Evolutionary conservation across 1,140 invertebrate species (phyloP).

Genomic region (Achroia grisella): DNA sequence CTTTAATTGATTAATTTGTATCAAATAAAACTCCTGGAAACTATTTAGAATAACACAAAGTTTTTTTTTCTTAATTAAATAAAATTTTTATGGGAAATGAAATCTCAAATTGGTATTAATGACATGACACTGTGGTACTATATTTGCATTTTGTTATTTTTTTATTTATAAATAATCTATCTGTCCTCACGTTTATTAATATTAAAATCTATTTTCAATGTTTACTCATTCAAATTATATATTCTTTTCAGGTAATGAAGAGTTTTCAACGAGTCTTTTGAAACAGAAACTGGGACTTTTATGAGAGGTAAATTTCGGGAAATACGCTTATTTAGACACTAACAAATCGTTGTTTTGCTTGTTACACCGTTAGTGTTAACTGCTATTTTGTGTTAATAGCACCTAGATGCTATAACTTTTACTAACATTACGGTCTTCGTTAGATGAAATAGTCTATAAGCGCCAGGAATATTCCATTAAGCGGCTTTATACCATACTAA

Average conservation of each 20-base stretch:
- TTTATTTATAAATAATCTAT: too few relatives aligned
- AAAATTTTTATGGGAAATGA: too few relatives aligned
- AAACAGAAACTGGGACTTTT: slow-evolving; percentile 37
- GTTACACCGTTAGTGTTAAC: slow-evolving; percentile 1
- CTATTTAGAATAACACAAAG: too few relatives aligned
- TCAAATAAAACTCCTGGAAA: too few relatives aligned
- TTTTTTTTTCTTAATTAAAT: too few relatives aligned
- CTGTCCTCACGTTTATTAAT: too few relatives aligned
- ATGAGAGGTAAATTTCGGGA: slow-evolving; percentile 38
- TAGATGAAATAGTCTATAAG: neutral
- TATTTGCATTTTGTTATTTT: too few relatives aligned
- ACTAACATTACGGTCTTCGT: neutral
- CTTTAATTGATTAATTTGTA: too few relatives aligned
- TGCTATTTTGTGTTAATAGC: neutral
- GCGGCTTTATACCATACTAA: too few relatives aligned
- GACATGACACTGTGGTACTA: too few relatives aligned
- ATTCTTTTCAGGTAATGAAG: slow-evolving; percentile 40
- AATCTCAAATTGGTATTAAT: too few relatives aligned
- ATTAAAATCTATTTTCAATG: neutral
- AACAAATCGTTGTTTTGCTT: neutral
- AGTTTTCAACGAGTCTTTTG: slow-evolving; percentile 32
- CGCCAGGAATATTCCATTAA: too few relatives aligned
- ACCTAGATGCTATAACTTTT: neutral
- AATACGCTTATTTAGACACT: slow-evolving; percentile 1
- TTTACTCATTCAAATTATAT: slow-evolving; percentile 4